Evolutionary conservation across 2,888 invertebrate genomes (phyloP).

Genomic region (Gryllus longicercus): DNA sequence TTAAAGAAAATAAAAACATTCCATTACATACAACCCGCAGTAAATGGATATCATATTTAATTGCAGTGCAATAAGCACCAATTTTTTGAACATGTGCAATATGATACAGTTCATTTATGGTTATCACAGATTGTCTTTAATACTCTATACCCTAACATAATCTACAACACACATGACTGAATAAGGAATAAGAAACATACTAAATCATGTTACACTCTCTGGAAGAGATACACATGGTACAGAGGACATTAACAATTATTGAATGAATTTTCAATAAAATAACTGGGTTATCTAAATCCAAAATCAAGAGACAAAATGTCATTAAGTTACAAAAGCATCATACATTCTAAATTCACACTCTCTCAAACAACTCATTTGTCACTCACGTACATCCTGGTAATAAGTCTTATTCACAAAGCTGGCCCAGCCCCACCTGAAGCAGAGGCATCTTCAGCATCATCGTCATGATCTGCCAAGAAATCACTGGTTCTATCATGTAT

Average conservation of each 20-base stretch:
- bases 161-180: background rate
- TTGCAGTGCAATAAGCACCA: background rate
- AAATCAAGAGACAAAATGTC: background rate
- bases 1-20: too few species aligned
- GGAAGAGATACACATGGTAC: background rate
- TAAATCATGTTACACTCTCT: background rate
- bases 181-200: background rate
- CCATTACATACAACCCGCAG: background rate
- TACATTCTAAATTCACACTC: background rate
- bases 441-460: constrained; percentile 45
- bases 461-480: constrained; percentile 50
- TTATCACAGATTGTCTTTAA: constrained; percentile 2
- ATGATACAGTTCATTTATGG: background rate
- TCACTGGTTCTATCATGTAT: constrained; percentile 54
- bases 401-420: constrained; percentile 28
- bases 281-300: background rate
- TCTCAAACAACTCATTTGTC: background rate
- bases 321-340: background rate
- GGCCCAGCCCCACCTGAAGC: constrained; percentile 27
- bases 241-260: background rate
- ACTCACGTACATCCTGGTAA: background rate
- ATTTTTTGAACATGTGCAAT: constrained; percentile 1
- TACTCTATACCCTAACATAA: background rate
- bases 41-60: background rate
- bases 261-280: background rate